Base-by-base conservation (phyloP, 2,113 vertebrate genomes). In the Andinoacara biseriatus region DNA sequence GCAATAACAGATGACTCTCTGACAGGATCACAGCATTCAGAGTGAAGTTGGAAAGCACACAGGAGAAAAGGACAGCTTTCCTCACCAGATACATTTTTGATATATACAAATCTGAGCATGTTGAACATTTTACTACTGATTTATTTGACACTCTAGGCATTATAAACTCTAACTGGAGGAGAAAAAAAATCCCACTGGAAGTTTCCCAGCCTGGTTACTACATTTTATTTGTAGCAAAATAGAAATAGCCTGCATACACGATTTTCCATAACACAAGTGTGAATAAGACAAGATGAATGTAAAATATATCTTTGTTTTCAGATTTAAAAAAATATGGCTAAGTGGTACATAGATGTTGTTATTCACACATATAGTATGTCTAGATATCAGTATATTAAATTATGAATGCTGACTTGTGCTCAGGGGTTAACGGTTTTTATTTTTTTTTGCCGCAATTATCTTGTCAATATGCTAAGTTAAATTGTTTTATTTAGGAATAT, bases 221-320 rank as follows among this genome's bases (percentile, higher is more conserved):
- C n/a, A 18, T 38, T 57, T 82, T 46, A 14, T 76, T n/a, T 79
- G 69, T 49, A 40, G 62, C 33, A 67, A 81, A 67, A 63, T 3
- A n/a, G 9, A 61, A 49, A 76, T 26, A 29, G 5, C 5, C 10
- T 62, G 40, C 13, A n/a, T 14, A 69, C 11, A 31, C 59, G 5
- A 62, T 74, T 76, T 58, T 58, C 49, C 69, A 29, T 74, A 85
- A 65, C 84, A 80, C 14, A 63, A 72, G n/a, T 57, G 80, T 81
- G 76, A 84, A 58, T 58, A 58, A 83, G 81, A 89, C 87, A 26
- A 74, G 81, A 74, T 91, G 88, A 92, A 91, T 94, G 88, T 93
- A 76, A 79, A 60, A 38, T 77, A 63, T 61, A 24, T 11, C 67
- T 61, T 84, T 84, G 61, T 49, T 82, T n/a, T 82, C 31, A 80